Percentiles rank a stretch among this genome's conserved stretches.
phyloP scores from a whole-genome alignment of 2,113 vertebrate species.

The Girardinichthys multiradiatus region DNA sequence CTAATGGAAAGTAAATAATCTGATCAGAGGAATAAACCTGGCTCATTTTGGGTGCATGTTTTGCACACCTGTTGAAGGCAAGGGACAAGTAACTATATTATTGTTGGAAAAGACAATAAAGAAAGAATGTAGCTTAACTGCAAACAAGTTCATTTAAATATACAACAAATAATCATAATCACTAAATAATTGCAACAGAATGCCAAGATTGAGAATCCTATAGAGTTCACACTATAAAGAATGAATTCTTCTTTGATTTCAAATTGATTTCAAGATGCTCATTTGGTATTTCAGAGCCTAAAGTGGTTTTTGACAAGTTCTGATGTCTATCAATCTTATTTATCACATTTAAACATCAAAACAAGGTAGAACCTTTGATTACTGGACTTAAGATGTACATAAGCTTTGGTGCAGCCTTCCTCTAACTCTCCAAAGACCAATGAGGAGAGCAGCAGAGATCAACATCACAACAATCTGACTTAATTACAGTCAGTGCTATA shows the following conservation, averaged over 20 bases:
- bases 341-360: constrained; percentile 75
- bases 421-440: constrained; percentile 67
- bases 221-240: background rate
- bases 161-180: no score
- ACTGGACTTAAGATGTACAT: constrained; percentile 63
- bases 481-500: constrained; percentile 81
- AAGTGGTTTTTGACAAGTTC: constrained; percentile 50
- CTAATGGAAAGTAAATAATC: background rate
- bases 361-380: constrained; percentile 61
- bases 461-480: constrained; percentile 75
- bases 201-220: background rate
- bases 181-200: background rate
- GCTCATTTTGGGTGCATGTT: background rate
- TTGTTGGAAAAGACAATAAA: background rate
- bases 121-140: background rate
- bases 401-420: constrained; percentile 73
- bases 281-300: constrained; percentile 45
- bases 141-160: background rate
- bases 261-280: constrained; percentile 61
- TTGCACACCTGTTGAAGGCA: background rate
- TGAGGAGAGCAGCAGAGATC: constrained; percentile 70
- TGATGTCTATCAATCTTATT: constrained; percentile 67
- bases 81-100: background rate
- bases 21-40: background rate
- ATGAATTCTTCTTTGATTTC: constrained; percentile 46